phyloP scores from a whole-genome alignment of 64 coral and sea anemone species.

The Cladopsammia gracilis region DNA sequence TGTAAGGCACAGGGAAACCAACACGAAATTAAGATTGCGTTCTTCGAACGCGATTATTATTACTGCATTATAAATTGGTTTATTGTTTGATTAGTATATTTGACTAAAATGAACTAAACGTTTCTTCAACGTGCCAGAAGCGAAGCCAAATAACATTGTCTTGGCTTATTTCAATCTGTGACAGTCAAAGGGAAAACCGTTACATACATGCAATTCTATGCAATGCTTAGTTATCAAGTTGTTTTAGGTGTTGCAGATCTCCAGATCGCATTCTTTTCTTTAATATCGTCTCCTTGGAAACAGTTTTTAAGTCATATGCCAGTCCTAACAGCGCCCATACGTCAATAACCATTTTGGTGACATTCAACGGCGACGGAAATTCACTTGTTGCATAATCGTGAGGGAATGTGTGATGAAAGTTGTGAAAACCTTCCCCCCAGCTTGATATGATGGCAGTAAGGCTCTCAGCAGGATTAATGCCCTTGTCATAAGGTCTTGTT shows the following conservation, averaged over 20 bases:
- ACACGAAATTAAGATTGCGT: too few species aligned
- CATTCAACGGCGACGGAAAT: constrained; percentile 10
- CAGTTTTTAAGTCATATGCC: constrained; percentile 64
- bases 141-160: too few species aligned
- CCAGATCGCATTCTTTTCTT: constrained; percentile 70
- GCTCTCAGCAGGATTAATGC: constrained; percentile 78
- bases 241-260: constrained; percentile 20
- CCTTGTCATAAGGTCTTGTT: constrained; percentile 70
- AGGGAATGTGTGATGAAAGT: constrained; percentile 85
- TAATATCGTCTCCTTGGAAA: constrained; percentile 33
- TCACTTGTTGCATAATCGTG: constrained; percentile 66
- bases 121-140: too few species aligned
- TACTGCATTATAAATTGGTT: too few species aligned
- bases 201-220: too few species aligned
- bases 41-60: too few species aligned
- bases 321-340: constrained; percentile 34
- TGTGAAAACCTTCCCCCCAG: constrained; percentile 71
- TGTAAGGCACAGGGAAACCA: too few species aligned
- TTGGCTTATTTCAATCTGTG: too few species aligned
- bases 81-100: too few species aligned
- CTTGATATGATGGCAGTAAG: constrained; percentile 5
- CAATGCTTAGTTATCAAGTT: background rate
- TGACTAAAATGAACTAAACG: too few species aligned
- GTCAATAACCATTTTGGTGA: constrained; percentile 39
- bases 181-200: too few species aligned